Conservation (phyloP, 1,140 invertebrate genomes). For the Cotesia typhae region DNA sequence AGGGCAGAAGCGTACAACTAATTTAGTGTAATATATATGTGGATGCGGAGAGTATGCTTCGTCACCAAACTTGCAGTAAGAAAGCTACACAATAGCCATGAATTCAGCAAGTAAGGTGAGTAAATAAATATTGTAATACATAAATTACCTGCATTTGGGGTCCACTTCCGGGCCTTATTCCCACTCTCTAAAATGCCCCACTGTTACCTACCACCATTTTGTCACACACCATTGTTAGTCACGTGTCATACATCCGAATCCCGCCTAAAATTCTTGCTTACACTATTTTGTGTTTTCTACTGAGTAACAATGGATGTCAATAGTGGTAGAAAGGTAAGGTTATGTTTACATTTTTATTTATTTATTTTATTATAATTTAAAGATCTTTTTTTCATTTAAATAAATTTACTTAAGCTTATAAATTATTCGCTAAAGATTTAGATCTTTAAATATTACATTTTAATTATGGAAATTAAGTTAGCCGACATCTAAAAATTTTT, state of each 20-base stretch:
- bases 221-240: slow-evolving; percentile 31
- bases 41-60: slow-evolving; percentile 22
- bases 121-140: slow-evolving; percentile 34
- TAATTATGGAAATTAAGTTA: neutral
- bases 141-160: slow-evolving; percentile 38
- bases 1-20: slow-evolving; percentile 43
- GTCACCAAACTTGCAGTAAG: slow-evolving; percentile 26
- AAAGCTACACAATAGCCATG: slow-evolving; percentile 52
- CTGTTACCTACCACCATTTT: slow-evolving; percentile 19
- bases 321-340: slow-evolving; percentile 60
- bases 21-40: neutral
- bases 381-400: neutral
- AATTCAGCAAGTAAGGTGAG: slow-evolving; percentile 70
- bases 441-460: too few relatives aligned
- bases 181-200: slow-evolving; percentile 25
- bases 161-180: slow-evolving; percentile 38
- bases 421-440: too few relatives aligned
- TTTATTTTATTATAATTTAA: neutral
- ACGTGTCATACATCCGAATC: slow-evolving; percentile 36
- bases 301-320: slow-evolving; percentile 49
- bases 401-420: neutral
- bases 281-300: neutral
- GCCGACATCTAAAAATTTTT: too few relatives aligned
- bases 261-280: neutral
- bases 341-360: slow-evolving; percentile 41